Base-by-base conservation (phyloP, 1,140 invertebrate species). In the Campoletis sonorensis region DNA sequence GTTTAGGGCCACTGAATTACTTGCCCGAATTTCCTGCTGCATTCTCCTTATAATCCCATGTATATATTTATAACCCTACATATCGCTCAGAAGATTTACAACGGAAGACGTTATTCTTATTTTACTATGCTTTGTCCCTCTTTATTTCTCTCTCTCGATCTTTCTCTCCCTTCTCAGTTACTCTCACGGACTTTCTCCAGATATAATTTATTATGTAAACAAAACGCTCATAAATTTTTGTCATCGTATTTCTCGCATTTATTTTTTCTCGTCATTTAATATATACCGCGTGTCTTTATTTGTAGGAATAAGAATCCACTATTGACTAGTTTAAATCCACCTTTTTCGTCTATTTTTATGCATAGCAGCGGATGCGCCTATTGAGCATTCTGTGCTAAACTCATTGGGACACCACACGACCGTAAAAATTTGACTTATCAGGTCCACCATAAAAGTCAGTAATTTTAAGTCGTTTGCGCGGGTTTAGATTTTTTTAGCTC, bases 51-150 rank as follows among this genome's bases (percentile, higher is more conserved):
- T 54, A 54, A 4, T n/a, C 16, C 16, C 51, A 21, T 54, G 1
- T n/a, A 54, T 8, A 54, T 54, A 54, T 54, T 54, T 54, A 54
- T 54, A 54, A 54, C n/a, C 51, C 51, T n/a, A 54, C 51, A 54
- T 54, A 54, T n/a, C 51, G 51, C 4, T 54, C 51, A n/a, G n/a
- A 54, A 54, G 51, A 54, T 54, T 54, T 15, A 54, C 8, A 21
- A 18, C 18, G n/a, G n/a, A 54, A 8, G 18, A 54, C 11, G 7
- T 15, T 54, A 16, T 21, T 45, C 8, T 3, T 45, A 45, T 45
- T 45, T 45, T 13, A 45, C 40, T 45, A 45, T 45, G 2, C 51
- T 1, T 54, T 21, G 1, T 54, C 51, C n/a, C 18, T 18, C 49
- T 51, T 13, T 51, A 1, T 51, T 10, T 51, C 11, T 51, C 18